Base-by-base conservation (phyloP, 1,140 invertebrate species). In the Cherax destructor region DNA sequence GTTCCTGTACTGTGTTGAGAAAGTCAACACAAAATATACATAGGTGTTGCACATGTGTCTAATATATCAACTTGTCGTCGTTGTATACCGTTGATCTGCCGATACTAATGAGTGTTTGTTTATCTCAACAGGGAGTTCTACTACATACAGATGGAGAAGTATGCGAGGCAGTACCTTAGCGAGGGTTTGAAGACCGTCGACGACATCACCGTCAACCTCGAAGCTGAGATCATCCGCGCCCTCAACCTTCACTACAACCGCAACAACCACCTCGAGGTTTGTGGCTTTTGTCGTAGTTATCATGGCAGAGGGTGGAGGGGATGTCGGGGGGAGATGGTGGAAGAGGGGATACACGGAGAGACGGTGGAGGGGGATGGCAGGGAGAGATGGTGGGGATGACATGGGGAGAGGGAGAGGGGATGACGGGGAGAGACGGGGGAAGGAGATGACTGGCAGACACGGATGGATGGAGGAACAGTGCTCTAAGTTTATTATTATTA, bases 121-220 rank as follows among this genome's bases (percentile, higher is more conserved):
- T 47, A 18, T 21, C 13, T 78, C 83, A 97, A 77, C 97, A 99
- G 99, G 95, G 99, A 99, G 95, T 99, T 99, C 96, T 99, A 99
- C 96, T 99, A 99, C 96, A 99, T 99, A 94, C 99, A 99, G 96
- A 99, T 99, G 99, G 99, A 99, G 96, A 99, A 99, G 95, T 99
- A 99, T 95, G 99, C 99, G 86, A 96, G 99, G 93, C 98, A 99
- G 95, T 98, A 98, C 56, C 96, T 99, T 93, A 98, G 98, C 92
- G 99, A 99, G 95, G 99, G 99, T 80, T 96, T 99, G 92, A 98
- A 99, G 95, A 97, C 96, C 94, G 96, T 96, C 49, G 98, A 99
- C 91, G 98, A 99, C 94, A 96, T 99, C 72, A 97, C 97, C 94
- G 98, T 99, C 59, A 97, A 97, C 86, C 96, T 96, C 49, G 99